Evolutionary conservation across 2,888 invertebrate genomes (phyloP), one percentile per base, ranked within the genome.

Genomic region (Fabriciana adippe): DNA sequence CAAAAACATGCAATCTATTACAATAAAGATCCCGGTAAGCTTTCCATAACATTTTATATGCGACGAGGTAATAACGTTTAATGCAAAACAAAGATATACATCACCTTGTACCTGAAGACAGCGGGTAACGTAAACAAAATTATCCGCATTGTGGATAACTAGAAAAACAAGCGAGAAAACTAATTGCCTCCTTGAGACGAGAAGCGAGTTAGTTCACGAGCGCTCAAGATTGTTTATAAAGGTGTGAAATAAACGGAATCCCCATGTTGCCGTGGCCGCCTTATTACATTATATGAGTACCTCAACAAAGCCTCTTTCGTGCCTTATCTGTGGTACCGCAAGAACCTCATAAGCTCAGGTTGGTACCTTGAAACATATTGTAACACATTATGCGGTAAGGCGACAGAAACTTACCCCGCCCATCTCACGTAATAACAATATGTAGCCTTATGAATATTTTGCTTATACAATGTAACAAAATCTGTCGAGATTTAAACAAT

Each of bases 291-390:
- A 82, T 82, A 83, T 78, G 83, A 85, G 86, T 82, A 84, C 84
- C 86, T 84, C 78, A 76, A 84, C 87, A 86, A 86, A 88, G 88
- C 85, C 88, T 84, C 82, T 80, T 78, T 79, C 89, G 90, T 90
- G 90, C 89, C 90, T 89, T 91, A 90, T 90, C 90, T 87, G 83
- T 81, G 81, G 84, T 77, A 81, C 84, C 87, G 82, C 85, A 86
- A 89, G 88, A 89, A 86, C 87, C 79, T 86, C 85, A 85, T 90
- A 90, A 89, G 88, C 90, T 78, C 85, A 85, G 83, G 88, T 89
- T 88, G 89, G 88, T 90, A 90, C 90, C 88, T 88, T 84, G 74
- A 81, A 88, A 90, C 88, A 90, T 88, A 89, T 90, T 90, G 89
- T 87, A 87, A 80, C 87, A 89, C 87, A 89, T 90, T 90, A 90